A percentile compares a stretch with the other conserved stretches of the same genome.
phyloP scores from a whole-genome alignment of 30 jellyfish, hydroid and myxozoan species.

The Haliclystus octoradiatus region DNA sequence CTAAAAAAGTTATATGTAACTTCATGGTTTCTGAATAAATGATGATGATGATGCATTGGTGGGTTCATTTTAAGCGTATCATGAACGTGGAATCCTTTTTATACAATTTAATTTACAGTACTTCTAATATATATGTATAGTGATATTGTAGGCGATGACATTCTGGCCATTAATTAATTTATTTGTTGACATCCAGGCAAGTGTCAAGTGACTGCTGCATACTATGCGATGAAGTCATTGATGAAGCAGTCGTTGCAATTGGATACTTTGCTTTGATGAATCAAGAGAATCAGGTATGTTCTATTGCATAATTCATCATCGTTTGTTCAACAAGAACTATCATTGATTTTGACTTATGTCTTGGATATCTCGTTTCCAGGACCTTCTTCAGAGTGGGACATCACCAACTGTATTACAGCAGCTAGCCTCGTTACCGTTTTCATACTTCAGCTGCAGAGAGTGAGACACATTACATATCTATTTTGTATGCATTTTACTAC shows the following conservation, averaged over 20 bases:
- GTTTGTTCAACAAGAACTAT: background rate
- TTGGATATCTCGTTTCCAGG: constrained; percentile 23
- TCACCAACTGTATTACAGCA: constrained; percentile 94
- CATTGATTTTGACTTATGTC: background rate
- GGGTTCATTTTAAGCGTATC: too few species aligned
- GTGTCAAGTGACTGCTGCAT: too few species aligned
- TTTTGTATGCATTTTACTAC: too few species aligned
- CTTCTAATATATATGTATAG: too few species aligned
- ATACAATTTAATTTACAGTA: too few species aligned
- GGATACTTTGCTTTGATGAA: constrained; percentile 71
- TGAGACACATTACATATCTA: constrained; percentile 15
- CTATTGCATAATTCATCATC: background rate
- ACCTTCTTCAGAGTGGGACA: constrained; percentile 71
- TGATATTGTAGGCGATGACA: too few species aligned
- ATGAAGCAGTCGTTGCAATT: constrained; percentile 57
- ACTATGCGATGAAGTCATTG: constrained; percentile 72
- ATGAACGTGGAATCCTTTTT: too few species aligned
- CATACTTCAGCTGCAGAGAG: constrained; percentile 93
- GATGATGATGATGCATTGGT: too few species aligned
- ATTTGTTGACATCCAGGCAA: too few species aligned
- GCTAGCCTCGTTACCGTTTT: constrained; percentile 63
- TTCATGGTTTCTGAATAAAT: too few species aligned
- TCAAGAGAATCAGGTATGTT: constrained; percentile 77
- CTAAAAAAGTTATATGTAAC: too few species aligned
- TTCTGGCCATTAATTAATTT: too few species aligned